Evolutionary conservation across 2,797 vertebrate genomes (phyloP), one percentile per base, ranked within the genome.

Genomic region (Bovichtus variegatus): DNA sequence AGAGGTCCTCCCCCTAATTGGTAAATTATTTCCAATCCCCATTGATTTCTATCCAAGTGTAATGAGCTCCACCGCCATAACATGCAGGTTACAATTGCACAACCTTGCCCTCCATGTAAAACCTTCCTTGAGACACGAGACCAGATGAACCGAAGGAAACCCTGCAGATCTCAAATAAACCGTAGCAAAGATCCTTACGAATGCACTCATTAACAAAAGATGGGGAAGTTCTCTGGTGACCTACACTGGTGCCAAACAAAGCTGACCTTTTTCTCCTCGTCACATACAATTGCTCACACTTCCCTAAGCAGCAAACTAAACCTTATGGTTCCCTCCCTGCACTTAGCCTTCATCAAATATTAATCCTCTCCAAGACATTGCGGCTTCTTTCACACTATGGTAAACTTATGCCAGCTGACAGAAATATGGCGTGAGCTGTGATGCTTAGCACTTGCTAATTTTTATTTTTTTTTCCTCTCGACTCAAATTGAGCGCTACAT

Each of bases 271-370:
- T 89, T 78, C 73, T 74, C 53, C 15, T 54, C 57, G 78, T 87
- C 88, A 72, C 80, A 83, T 83, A 18, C 78, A 50, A 84, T 85
- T 69, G 73, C 78, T 88, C 71, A 69, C 84, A 82, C 78, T 83
- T 82, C 58, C 67, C 74, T 76, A 62, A 86, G 63, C 80, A 77
- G 80, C 68, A 36, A 60, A 73, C 47, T 16, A 49, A 90, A 87
- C 76, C 81, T 74, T 62, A 55, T 61, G 79, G 58, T 71, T 86
- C 66, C 76, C 70, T 86, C 78, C 21, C 9, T 83, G 87, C 90
- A 89, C 87, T 92, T 90, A 89, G 84, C 81, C 71, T 65, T 88
- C 88, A 91, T 92, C 74, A 91, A 92, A 90, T 90, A 92, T 92
- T 86, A 74, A 92, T 89, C 71, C 71, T 34, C 53, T 86, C 66